These are phyloP conservation scores for Notocelia uddmanniana DNA, from an alignment of 2,888 invertebrate species.

Conservation along the genomic window DNA sequence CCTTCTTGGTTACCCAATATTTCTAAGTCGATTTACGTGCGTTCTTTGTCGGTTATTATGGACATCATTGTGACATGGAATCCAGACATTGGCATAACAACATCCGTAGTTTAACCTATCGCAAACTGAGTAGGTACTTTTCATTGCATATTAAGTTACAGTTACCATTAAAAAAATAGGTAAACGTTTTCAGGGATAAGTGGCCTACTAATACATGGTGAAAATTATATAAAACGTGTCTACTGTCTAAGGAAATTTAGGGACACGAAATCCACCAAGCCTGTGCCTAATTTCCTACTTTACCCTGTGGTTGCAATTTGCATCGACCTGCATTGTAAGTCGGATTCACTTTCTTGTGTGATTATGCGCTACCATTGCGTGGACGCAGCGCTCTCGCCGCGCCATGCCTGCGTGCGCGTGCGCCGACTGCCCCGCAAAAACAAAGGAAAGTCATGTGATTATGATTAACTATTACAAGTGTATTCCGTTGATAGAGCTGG, in stretches of 20 bases:
- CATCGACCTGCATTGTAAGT: neutral
- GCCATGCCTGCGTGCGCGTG: conserved; percentile 1
- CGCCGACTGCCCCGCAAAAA: conserved; percentile 2
- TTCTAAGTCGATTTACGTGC: no score
- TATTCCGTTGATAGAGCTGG: neutral
- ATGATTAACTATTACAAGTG: conserved; percentile 1
- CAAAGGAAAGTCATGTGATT: neutral
- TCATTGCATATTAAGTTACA: neutral
- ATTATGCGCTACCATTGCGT: conserved; percentile 15
- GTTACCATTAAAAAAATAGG: no score
- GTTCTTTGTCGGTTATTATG: no score
- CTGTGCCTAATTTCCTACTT: neutral
- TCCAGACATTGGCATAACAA: neutral
- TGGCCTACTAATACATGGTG: no score
- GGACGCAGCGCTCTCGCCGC: conserved; percentile 4
- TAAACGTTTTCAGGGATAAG: no score
- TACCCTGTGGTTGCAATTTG: neutral
- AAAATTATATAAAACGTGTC: neutral
- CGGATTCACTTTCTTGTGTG: conserved; percentile 24
- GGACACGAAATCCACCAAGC: neutral
- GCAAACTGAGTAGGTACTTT: neutral
- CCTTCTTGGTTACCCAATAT: no score
- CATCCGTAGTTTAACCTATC: neutral
- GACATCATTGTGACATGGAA: neutral
- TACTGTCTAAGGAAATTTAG: neutral